Base-by-base conservation (phyloP, 2,113 vertebrate genomes). In the Eonycteris spelaea region DNA sequence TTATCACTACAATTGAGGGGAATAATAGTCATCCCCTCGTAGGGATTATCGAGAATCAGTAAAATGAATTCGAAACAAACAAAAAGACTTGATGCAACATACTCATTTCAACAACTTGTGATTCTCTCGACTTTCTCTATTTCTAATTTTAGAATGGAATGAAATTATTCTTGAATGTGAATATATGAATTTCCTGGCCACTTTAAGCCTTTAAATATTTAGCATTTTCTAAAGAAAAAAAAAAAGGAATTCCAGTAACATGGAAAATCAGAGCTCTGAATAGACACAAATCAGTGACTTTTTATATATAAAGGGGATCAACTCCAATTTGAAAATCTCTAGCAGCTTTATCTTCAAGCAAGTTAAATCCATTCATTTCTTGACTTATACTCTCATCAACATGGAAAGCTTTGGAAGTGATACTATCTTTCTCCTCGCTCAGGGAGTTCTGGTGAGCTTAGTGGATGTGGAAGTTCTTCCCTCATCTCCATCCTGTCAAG, bases 121-220 rank as follows among this genome's bases (percentile, higher is more conserved):
- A 57, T 85, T 80, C 53, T 86, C 75, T 73, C 67, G n/a, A 63
- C n/a, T 90, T 74, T 53, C 40, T 45, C 65, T 35, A 33, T 61
- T 94, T 95, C 95, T 89, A 94, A 89, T 88, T 96, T 95, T 96
- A 91, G 89, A 94, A 93, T 40, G 68, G 96, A 97, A 96, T 82
- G 89, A 73, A 65, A 90, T 85, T 96, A 93, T 79, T 92, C 96
- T 87, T 88, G 89, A 93, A 86, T 24, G 48, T 80, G 40, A 61
- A 7, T 85, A 91, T 95, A 79, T 91, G 86, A 82, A 75, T 91
- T 95, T 95, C 90, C 70, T 92, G 94, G 93, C 78, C 57, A 79
- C 86, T 65, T 82, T 43, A 91, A 90, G 65, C 68, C 55, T 93
- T 83, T 83, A 77, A 91, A 63, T 86, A 83, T 71, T 93, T 83